phyloP scores from a whole-genome alignment of 2,888 invertebrate species.

The Deroplatys truncata region DNA sequence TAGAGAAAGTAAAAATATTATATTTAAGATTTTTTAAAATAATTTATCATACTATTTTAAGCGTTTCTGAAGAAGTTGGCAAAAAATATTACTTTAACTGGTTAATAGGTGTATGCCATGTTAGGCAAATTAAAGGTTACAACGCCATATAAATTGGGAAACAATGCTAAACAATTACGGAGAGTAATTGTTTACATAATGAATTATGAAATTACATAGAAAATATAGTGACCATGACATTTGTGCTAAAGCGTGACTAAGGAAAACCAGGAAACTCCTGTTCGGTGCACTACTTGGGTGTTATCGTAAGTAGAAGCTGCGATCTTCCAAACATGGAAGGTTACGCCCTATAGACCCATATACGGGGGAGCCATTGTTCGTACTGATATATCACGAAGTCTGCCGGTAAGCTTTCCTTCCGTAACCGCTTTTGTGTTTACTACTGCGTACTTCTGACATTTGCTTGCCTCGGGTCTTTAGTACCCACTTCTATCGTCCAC shows the following conservation, averaged over 20 bases:
- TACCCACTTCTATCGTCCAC: no score
- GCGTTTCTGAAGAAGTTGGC: no score
- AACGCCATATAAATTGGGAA: background rate
- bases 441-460: background rate
- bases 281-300: background rate
- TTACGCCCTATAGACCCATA: background rate
- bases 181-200: background rate
- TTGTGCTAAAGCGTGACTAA: background rate
- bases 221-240: background rate
- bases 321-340: background rate
- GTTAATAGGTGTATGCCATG: no score
- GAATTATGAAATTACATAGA: background rate
- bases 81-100: no score
- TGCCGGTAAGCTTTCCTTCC: background rate
- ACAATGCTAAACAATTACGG: background rate
- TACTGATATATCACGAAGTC: background rate
- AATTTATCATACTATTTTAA: no score
- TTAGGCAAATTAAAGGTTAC: background rate
- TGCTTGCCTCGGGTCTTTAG: background rate
- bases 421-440: background rate
- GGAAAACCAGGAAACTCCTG: background rate
- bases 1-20: no score
- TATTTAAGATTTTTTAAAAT: no score
- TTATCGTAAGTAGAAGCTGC: background rate
- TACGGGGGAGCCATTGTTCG: background rate